These are phyloP conservation scores for Borostomias antarcticus DNA, from an alignment of 2,797 vertebrate genomes.

Conservation along the genomic window DNA sequence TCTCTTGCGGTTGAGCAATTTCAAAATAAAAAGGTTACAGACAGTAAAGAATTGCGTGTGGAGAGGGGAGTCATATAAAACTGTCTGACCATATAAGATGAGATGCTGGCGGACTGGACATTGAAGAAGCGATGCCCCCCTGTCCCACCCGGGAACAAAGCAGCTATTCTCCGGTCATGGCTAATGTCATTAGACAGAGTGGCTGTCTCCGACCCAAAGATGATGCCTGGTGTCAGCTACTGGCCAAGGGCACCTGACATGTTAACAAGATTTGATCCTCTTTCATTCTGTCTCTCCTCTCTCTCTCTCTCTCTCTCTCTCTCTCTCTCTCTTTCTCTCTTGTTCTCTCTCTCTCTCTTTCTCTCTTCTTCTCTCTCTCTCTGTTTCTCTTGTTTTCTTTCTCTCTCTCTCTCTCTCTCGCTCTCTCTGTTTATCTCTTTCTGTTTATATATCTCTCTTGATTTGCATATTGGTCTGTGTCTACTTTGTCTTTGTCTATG, in stretches of 20 bases:
- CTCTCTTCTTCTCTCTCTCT: conserved; percentile 45
- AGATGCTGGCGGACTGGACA: conserved; percentile 18
- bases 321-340: conserved; percentile 29
- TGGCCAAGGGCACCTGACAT: conserved; percentile 75
- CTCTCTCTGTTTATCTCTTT: background rate
- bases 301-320: conserved; percentile 46
- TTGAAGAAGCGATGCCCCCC: background rate
- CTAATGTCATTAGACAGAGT: conserved; percentile 79
- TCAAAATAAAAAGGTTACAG: background rate
- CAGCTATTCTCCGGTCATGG: conserved; percentile 27
- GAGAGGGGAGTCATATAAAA: background rate
- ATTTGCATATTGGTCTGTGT: too few species aligned
- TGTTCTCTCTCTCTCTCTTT: conserved; percentile 68
- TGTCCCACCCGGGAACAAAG: conserved; percentile 2
- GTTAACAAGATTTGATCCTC: conserved; percentile 80
- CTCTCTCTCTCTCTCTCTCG: background rate
- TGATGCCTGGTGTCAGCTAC: conserved; percentile 70
- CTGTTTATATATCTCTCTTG: background rate
- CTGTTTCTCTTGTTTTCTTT: too few species aligned
- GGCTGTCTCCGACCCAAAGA: conserved; percentile 71
- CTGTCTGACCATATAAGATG: background rate
- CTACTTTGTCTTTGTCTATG: background rate
- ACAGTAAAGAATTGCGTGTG: background rate
- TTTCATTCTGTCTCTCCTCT: conserved; percentile 43
- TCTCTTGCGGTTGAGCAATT: background rate